phyloP scores from a whole-genome alignment of 2,888 invertebrate species.

The Drosophila maculinotata region DNA sequence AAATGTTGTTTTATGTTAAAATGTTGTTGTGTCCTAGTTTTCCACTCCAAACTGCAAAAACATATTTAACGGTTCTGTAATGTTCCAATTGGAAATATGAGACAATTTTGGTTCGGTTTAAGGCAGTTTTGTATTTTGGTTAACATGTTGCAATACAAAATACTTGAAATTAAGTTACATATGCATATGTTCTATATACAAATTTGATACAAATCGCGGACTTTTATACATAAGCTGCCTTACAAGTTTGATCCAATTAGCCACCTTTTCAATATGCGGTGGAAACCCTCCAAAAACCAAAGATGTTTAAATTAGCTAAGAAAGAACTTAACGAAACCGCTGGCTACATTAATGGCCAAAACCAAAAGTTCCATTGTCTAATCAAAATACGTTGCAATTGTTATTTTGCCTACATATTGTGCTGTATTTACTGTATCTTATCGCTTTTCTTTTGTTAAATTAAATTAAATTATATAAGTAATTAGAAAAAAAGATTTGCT shows the following conservation, averaged over 20 bases:
- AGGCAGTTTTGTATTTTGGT: constrained; percentile 59
- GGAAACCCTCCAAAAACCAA: neutral
- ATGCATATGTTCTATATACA: constrained; percentile 52
- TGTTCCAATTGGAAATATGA: constrained; percentile 9
- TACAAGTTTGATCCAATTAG: constrained; percentile 9
- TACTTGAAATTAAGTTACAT: constrained; percentile 51
- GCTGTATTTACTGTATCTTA: constrained; percentile 62
- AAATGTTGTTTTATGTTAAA: constrained; percentile 24
- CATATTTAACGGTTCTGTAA: constrained; percentile 8
- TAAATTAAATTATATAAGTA: constrained; percentile 84
- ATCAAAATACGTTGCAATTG: constrained; percentile 33
- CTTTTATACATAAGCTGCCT: constrained; percentile 31
- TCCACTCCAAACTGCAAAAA: neutral
- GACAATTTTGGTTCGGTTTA: constrained; percentile 30
- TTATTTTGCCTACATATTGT: constrained; percentile 47
- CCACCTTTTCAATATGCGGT: neutral
- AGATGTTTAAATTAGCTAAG: constrained; percentile 15
- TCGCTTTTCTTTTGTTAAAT: constrained; percentile 83
- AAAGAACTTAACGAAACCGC: neutral
- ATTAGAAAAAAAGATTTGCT: constrained; percentile 65
- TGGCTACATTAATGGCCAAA: neutral
- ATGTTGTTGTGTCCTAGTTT: constrained; percentile 24
- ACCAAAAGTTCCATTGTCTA: constrained; percentile 21
- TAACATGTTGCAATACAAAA: constrained; percentile 54
- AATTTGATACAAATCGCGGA: constrained; percentile 52